Evolutionary conservation across 53 echinoderm and acorn worm genomes (phyloP), one percentile per base, ranked within the genome.

Genomic region (Antedon mediterranea): DNA sequence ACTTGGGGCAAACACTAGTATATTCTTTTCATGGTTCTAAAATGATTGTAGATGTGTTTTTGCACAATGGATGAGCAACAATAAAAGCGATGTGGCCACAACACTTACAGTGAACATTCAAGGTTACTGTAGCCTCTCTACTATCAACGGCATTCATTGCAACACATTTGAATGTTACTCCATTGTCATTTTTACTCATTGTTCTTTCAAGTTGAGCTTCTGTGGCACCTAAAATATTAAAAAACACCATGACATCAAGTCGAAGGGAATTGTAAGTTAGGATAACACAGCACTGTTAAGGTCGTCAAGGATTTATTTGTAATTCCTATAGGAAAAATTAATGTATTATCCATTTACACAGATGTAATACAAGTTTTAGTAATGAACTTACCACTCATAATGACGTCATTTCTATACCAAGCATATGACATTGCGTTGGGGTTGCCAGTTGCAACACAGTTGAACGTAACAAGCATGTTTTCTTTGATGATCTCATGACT

Each of bases 341-440:
- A n/a, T n/a, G n/a, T n/a, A n/a, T n/a, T n/a, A n/a, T n/a, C n/a
- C n/a, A n/a, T n/a, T n/a, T n/a, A n/a, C n/a, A n/a, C n/a, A n/a
- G n/a, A n/a, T n/a, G n/a, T n/a, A n/a, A n/a, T n/a, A n/a, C n/a
- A n/a, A n/a, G 4, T 37, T 37, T 37, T 6, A 6, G 37, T 37
- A 41, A 41, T 41, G 41, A 57, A 28, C 33, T 33, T 78, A 93
- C 93, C 90, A 43, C 79, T 71, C n/a, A 93, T 83, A 43, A 78
- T 83, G 71, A 90, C 93, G 0, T 76, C 84, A 78, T 88, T 93
- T 74, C 88, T 93, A 6, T 44, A 76, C 93, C 93, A 93, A 41
- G 79, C 32, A 30, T 93, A 93, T 0, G 81, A 31, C 34, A 93
- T 88, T 6, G 82, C 79, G 30, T 82, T 32, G 0, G 93, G 93